phyloP scores from a whole-genome alignment of 2,797 vertebrate genomes.

The Myripristis jacobus region DNA sequence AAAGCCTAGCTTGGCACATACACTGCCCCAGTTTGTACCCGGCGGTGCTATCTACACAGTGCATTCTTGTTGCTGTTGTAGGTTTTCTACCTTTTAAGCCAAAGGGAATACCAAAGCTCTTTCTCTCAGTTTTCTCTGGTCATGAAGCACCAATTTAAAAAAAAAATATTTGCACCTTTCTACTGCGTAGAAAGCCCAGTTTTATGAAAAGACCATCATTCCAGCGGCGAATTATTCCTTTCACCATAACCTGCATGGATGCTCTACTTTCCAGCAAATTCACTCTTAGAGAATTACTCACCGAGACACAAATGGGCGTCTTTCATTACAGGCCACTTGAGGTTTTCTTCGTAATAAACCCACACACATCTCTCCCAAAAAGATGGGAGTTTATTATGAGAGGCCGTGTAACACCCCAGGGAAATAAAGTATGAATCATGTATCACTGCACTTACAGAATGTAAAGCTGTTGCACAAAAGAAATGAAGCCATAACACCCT shows the following conservation, averaged over 20 bases:
- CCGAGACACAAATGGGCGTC: not conserved
- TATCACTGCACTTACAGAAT: not conserved
- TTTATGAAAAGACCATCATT: too few relatives aligned
- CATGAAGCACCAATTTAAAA: too few relatives aligned
- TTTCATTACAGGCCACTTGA: conserved; percentile 32
- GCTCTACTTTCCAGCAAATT: conserved; percentile 17
- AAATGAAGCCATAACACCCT: conserved; percentile 8
- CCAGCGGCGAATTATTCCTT: too few relatives aligned
- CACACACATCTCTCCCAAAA: conserved; percentile 25
- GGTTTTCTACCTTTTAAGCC: too few relatives aligned
- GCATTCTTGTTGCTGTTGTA: too few relatives aligned
- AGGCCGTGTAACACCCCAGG: conserved; percentile 7
- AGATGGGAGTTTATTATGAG: conserved; percentile 33
- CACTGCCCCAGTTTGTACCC: too few relatives aligned
- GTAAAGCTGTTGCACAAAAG: conserved; percentile 12
- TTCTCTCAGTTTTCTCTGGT: too few relatives aligned
- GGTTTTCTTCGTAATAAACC: conserved; percentile 38
- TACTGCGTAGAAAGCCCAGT: too few relatives aligned
- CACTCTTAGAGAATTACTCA: conserved; percentile 14
- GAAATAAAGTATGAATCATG: conserved; percentile 30
- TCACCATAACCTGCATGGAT: conserved; percentile 8
- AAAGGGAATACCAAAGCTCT: too few relatives aligned
- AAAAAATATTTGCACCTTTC: too few relatives aligned
- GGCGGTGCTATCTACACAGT: too few relatives aligned
- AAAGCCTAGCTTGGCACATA: too few relatives aligned